phyloP scores from a whole-genome alignment of 2,113 vertebrate species.

The Campylomormyrus tamandua region DNA sequence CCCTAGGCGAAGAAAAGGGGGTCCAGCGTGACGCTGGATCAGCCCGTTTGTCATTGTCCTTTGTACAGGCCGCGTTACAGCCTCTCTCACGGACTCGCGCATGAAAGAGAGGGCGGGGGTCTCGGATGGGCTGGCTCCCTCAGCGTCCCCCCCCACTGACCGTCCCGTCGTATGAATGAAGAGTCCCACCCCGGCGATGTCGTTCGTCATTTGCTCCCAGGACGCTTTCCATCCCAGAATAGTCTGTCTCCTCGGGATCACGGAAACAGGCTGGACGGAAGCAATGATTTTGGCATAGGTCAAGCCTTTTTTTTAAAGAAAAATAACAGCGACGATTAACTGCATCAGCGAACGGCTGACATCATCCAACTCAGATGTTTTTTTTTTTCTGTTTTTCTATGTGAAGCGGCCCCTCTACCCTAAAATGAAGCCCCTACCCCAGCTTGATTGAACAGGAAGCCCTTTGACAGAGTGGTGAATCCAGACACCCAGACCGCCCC shows the following conservation, averaged over 20 bases:
- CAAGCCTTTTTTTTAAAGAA: conserved; percentile 27
- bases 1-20: conserved; percentile 36
- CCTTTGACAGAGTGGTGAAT: background rate
- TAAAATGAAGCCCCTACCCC: background rate
- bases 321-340: conserved; percentile 45
- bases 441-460: background rate
- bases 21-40: conserved; percentile 7
- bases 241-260: background rate
- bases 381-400: background rate
- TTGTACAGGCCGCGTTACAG: background rate
- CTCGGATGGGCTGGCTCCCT: conserved; percentile 30
- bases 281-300: conserved; percentile 50
- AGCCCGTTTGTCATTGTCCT: background rate
- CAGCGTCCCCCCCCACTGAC: background rate
- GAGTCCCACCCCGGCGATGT: background rate
- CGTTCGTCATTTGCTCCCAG: background rate
- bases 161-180: background rate
- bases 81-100: background rate
- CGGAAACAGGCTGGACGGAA: conserved; percentile 17
- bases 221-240: background rate
- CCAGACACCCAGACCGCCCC: background rate
- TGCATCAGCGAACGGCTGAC: background rate
- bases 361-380: background rate
- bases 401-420: background rate
- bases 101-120: background rate